Base-by-base conservation (phyloP, 2,797 vertebrate genomes). In the Channa striata region DNA sequence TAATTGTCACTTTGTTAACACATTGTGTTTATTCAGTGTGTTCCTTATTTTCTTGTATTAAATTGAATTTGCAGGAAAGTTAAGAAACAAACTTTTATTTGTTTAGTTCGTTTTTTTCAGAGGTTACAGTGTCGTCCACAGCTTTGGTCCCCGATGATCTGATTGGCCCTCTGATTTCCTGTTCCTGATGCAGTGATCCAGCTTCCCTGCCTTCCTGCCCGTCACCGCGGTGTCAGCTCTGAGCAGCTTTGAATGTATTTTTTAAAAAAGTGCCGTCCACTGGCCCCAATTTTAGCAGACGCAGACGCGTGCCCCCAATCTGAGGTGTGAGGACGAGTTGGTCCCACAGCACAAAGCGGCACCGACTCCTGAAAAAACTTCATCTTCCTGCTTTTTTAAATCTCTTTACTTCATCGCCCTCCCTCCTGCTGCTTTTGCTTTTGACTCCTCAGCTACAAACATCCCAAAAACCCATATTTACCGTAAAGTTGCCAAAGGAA, bases 221-320 rank as follows among this genome's bases (percentile, higher is more conserved):
- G 72, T 81, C 85, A 30, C 78, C 39, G 21, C n/a, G n/a, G n/a
- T 23, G 70, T 81, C 81, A 6, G 76, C 66, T 60, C 58, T 6
- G 36, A 72, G 63, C 52, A 43, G 84, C 64, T 80, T 71, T 77
- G 65, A 84, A 81, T 78, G 78, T 59, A 48, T 82, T 89, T 79
- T 83, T 75, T 77, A 82, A 86, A 86, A 80, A 91, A 92, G 91
- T 81, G 82, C 80, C 78, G 86, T 87, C 75, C 81, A 78, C 78
- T 86, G 88, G 87, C 90, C 91, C 48, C 91, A 90, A 91, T 92
- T 89, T 91, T 85, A 68, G 74, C 71, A 54, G 70, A 85, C 87
- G 74, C 71, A 54, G 70, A 85, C 87, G 85, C 74, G 84, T 88
- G 91, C 87, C 87, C 86, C 86, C 90, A 90, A 88, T 92, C 90